phyloP scores from a whole-genome alignment of 1,140 invertebrate species.

The Leptopilina clavipes region DNA sequence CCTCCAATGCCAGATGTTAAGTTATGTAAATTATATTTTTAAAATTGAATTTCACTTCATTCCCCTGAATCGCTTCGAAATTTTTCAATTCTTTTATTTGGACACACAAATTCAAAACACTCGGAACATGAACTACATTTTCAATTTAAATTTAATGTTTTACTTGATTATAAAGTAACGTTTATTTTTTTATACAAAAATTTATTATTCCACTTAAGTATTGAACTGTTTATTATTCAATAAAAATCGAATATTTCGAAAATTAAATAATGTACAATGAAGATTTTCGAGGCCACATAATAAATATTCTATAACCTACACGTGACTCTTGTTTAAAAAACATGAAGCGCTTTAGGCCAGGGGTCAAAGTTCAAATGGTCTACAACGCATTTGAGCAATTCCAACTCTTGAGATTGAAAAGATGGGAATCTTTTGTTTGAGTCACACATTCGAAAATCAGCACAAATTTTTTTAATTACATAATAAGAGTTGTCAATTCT shows the following conservation, averaged over 20 bases:
- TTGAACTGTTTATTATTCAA: neutral
- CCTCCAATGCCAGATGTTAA: neutral
- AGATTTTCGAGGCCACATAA: neutral
- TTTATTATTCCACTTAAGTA: too few relatives aligned
- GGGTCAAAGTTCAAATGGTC: slow-evolving; percentile 10
- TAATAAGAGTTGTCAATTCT: neutral
- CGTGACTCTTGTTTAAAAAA: slow-evolving; percentile 18
- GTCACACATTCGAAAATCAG: neutral
- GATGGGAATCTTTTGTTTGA: neutral
- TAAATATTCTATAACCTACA: slow-evolving; percentile 15
- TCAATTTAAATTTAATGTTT: too few relatives aligned
- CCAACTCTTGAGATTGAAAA: neutral
- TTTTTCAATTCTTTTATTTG: neutral
- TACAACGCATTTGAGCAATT: slow-evolving; percentile 8
- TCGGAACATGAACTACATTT: neutral
- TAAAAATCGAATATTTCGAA: neutral
- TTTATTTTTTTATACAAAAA: too few relatives aligned
- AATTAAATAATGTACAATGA: slow-evolving; percentile 2
- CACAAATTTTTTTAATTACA: neutral
- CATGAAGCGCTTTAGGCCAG: slow-evolving; percentile 30
- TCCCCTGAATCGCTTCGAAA: neutral
- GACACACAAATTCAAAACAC: neutral
- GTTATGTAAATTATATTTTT: slow-evolving; percentile 16
- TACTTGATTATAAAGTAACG: too few relatives aligned
- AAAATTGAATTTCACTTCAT: neutral